phyloP scores from a whole-genome alignment of 2,888 invertebrate species.

The Apamea epomidion region DNA sequence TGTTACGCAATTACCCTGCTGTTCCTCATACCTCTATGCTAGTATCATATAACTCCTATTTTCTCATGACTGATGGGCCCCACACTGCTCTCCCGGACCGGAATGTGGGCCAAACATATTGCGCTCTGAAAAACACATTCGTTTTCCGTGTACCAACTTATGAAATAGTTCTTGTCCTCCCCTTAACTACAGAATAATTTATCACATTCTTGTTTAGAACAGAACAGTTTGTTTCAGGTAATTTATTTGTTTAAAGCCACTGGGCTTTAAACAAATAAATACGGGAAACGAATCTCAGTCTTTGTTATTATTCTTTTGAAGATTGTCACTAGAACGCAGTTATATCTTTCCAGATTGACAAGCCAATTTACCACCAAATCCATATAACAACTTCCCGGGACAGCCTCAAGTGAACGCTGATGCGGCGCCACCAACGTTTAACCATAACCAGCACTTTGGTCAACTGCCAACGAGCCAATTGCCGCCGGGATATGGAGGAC shows the following conservation, averaged over 20 bases:
- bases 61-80: background rate
- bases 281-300: too few relatives aligned
- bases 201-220: slow-evolving; percentile 33
- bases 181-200: slow-evolving; percentile 22
- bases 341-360: slow-evolving; percentile 84
- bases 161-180: slow-evolving; percentile 36
- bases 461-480: slow-evolving; percentile 80
- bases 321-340: slow-evolving; percentile 61
- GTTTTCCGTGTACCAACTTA: slow-evolving; percentile 22
- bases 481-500: slow-evolving; percentile 77
- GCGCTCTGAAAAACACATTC: slow-evolving; percentile 40
- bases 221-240: background rate
- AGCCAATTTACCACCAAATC: slow-evolving; percentile 86
- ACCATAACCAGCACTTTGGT: slow-evolving; percentile 77
- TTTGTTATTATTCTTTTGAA: slow-evolving; percentile 12
- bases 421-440: slow-evolving; percentile 73
- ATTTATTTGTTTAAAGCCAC: slow-evolving; percentile 12
- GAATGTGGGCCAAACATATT: slow-evolving; percentile 16
- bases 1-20: too few relatives aligned
- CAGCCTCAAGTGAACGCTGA: slow-evolving; percentile 77
- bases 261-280: too few relatives aligned
- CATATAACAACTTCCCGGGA: slow-evolving; percentile 80
- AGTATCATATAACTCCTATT: background rate
- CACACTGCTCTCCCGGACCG: background rate
- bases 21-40: too few relatives aligned